Evolutionary conservation across 2,888 invertebrate genomes (phyloP), one percentile per base, ranked within the genome.

Genomic region (Cloeon dipterum): DNA sequence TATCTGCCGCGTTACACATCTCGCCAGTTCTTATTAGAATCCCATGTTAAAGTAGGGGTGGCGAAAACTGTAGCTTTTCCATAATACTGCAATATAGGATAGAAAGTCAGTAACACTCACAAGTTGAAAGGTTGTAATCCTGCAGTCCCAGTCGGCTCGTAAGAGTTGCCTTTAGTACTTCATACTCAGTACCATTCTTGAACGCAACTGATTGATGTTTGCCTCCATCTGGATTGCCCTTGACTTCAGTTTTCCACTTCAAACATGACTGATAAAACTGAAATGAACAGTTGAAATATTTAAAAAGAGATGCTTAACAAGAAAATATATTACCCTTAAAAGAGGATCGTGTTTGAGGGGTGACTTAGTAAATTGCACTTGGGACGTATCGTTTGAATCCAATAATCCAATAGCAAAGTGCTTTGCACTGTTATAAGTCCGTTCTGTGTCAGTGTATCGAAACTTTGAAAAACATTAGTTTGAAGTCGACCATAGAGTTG

Each of bases 241-340:
- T 68, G 43, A 79, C 69, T 56, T 71, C 66, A 49, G 56, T 58
- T 54, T 59, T 61, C 77, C 78, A 79, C 52, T 64, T 68, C 47
- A 63, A 58, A 61, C 79, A 79, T 46, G 66, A 61, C 62, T 77
- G 77, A 61, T 79, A 79, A 63, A 78, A 78, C 77, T 78, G 59
- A 50, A 68, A 65, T 40, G 39, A 41, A 39, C n/a, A n/a, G n/a
- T n/a, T n/a, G n/a, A n/a, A n/a, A n/a, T n/a, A n/a, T n/a, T n/a
- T n/a, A n/a, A n/a, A n/a, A 38, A 32, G 36, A 11, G 21, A 23
- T 5, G 29, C 17, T 16, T 5, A 34, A 25, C 19, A 10, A 4
- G 25, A 20, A 32, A n/a, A n/a, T n/a, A n/a, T n/a, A n/a, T n/a
- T n/a, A 78, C 78, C 54, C 77, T 59, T 42, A 79, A 52, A 34